These are phyloP conservation scores for Hypanus sabinus DNA, from an alignment of 2,113 vertebrate species.

Conservation along the genomic window DNA sequence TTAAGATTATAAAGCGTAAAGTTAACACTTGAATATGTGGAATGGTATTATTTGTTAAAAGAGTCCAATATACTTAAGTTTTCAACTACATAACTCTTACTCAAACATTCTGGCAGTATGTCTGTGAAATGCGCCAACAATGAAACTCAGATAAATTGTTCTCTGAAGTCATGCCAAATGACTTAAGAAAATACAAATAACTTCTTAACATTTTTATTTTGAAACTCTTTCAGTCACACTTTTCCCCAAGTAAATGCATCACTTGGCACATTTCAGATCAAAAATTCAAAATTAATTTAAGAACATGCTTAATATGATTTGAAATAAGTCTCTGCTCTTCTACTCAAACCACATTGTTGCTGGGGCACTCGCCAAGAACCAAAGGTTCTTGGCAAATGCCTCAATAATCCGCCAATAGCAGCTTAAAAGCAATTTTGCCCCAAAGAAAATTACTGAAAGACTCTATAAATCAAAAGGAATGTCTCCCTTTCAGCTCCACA, in stretches of 20 bases:
- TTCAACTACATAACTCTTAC: not conserved
- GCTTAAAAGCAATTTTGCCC: not conserved
- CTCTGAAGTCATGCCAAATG: not conserved
- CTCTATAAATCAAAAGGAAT: not conserved
- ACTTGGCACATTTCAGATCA: not conserved
- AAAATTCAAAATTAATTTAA: not conserved
- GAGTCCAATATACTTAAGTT: not conserved
- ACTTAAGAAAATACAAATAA: conserved; percentile 11
- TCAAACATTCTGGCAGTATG: conserved; percentile 8
- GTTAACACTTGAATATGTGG: not conserved
- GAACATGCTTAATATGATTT: not conserved
- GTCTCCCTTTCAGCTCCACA: conserved; percentile 22
- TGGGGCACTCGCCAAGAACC: conserved; percentile 3
- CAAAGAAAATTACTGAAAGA: conserved; percentile 9
- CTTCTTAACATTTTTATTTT: conserved; percentile 25
- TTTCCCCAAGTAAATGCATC: not conserved
- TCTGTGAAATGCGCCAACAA: not conserved
- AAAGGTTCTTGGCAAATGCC: not conserved
- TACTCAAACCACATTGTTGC: not conserved
- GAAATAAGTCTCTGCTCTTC: not conserved
- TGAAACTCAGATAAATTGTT: conserved; percentile 17
- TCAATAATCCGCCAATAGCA: conserved; percentile 11
- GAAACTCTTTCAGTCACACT: conserved; percentile 1
- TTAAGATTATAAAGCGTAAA: not conserved
- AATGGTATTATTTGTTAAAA: not conserved